Evolutionary conservation across 2,888 invertebrate genomes (phyloP), one percentile per base, ranked within the genome.

Genomic region (Phymatocera aterrima): DNA sequence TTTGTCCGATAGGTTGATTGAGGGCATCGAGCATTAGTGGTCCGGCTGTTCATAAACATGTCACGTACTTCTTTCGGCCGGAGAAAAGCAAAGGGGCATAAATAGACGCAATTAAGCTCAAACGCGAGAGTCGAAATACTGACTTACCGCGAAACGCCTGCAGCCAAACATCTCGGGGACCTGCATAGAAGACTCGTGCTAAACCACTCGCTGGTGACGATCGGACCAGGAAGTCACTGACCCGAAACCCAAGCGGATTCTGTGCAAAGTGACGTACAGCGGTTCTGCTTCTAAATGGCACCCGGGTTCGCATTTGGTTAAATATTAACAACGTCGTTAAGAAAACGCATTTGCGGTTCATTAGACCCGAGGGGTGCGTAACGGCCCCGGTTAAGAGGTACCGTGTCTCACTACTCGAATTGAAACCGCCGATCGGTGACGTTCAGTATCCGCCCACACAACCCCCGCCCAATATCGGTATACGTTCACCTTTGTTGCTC

Each of bases 241-340:
- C 68, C 68, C 40, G 43, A 68, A 68, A 46, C 18, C 37, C 34
- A n/a, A 24, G 51, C n/a, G 18, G 48, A 72, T 34, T 10, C 43
- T 51, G 31, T 31, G 43, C 18, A n/a, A 24, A 40, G 28, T 54
- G 51, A 72, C 72, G 72, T 48, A 60, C 24, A 46, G 12, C 37
- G 72, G 57, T 75, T 21, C 57, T 28, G 57, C 28, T 60, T 28
- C 57, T 40, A 75, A 75, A 75, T 24, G 57, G 40, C 28, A 34
- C 21, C 40, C n/a, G 12, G 54, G 34, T 15, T 60, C 57, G 40
- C 54, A 89, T 89, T 89, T 88, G 85, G 88, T 90, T 89, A 89
- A 90, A 89, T 90, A 90, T 90, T 90, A 90, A 90, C 87, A 89
- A 88, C 87, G 88, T 89, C 90, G 89, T 90, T 90, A 89, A 90